A percentile compares a stretch with the other conserved stretches of the same genome.
Evolutionary conservation across 2,113 vertebrate species (phyloP).

Genomic region (Clarias batrachus): DNA sequence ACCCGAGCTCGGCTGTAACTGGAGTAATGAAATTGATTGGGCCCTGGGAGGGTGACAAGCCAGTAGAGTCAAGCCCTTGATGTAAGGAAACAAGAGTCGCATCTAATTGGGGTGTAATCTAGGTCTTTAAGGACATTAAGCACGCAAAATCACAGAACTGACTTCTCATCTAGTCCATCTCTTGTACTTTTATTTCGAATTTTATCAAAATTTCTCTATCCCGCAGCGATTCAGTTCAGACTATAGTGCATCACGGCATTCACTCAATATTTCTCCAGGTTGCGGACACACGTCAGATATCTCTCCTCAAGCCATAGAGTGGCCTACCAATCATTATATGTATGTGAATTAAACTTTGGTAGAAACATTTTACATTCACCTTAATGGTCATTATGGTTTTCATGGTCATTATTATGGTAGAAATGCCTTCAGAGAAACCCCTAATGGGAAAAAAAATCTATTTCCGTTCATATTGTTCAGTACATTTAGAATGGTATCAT

Average conservation of each 20-base stretch:
- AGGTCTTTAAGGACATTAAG: conserved; percentile 84
- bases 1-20: conserved; percentile 76
- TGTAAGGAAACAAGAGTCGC: conserved; percentile 85
- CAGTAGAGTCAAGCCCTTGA: conserved; percentile 82
- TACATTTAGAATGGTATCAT: conserved; percentile 61
- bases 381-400: conserved; percentile 30
- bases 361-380: conserved; percentile 14
- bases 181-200: conserved; percentile 58
- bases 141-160: conserved; percentile 66
- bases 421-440: conserved; percentile 30
- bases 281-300: conserved; percentile 9
- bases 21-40: conserved; percentile 86
- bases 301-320: not conserved
- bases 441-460: conserved; percentile 25
- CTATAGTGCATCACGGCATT: not conserved
- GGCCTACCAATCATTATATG: conserved; percentile 19
- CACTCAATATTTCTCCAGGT: not conserved
- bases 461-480: conserved; percentile 30
- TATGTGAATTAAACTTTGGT: conserved; percentile 25
- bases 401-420: conserved; percentile 3
- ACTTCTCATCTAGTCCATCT: conserved; percentile 62
- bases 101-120: conserved; percentile 84
- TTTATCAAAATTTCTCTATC: not conserved
- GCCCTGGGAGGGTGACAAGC: conserved; percentile 79
- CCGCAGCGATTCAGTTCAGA: not conserved